These are phyloP conservation scores for Mus spicilegus DNA, from an alignment of 2,113 vertebrate species.

Conservation along the genomic window DNA sequence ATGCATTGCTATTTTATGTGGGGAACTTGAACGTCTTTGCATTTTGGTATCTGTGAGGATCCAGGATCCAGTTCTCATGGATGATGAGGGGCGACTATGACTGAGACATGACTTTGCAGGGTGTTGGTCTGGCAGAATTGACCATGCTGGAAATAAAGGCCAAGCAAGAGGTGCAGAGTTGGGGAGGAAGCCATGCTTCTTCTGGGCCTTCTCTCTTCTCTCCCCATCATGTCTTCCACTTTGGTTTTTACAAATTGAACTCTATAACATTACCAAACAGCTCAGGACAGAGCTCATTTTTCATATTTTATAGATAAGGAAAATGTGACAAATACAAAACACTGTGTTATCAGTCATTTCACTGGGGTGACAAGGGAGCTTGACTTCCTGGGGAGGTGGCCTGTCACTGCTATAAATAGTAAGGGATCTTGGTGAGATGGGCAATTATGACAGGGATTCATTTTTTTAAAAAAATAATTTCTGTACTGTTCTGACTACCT, in stretches of 20 bases:
- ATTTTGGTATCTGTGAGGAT: not conserved
- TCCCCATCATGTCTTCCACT: not conserved
- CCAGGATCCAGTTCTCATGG: not conserved
- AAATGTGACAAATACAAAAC: not conserved
- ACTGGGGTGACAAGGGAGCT: not conserved
- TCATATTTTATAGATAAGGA: not conserved
- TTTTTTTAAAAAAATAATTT: not conserved
- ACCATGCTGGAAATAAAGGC: not conserved
- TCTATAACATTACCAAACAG: not conserved
- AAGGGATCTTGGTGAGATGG: not conserved
- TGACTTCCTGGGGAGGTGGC: not conserved
- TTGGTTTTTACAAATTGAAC: constrained; percentile 44
- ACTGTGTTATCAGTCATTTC: not conserved
- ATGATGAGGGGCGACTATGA: not conserved
- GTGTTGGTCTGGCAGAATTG: not conserved
- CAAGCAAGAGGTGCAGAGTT: not conserved
- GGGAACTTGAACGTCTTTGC: not conserved
- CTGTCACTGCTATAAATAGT: not conserved
- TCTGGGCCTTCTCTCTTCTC: not conserved
- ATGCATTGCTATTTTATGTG: not conserved
- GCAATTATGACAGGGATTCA: not conserved
- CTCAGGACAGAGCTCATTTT: not conserved
- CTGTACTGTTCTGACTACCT: not conserved
- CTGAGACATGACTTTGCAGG: not conserved
- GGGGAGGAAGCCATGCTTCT: not conserved